phyloP scores from a whole-genome alignment of 2,888 invertebrate species.

The Volucella inanis region DNA sequence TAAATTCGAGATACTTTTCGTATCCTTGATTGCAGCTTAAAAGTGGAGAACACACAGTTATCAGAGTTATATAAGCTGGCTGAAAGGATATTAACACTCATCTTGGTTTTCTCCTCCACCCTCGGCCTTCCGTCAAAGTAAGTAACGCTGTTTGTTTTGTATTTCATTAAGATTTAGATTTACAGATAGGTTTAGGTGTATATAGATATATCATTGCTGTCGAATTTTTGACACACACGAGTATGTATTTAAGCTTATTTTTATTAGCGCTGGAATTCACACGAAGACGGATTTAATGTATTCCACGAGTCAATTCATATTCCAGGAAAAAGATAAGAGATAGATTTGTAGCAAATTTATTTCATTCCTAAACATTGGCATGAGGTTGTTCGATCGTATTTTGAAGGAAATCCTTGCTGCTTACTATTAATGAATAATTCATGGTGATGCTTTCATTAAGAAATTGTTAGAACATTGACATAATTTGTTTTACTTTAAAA shows the following conservation, averaged over 20 bases:
- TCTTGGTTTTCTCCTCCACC: neutral
- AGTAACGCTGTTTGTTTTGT: conserved; percentile 40
- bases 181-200: no score
- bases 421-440: conserved; percentile 47
- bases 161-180: conserved; percentile 1
- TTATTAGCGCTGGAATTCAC: neutral
- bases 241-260: neutral
- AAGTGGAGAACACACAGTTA: neutral
- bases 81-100: conserved; percentile 36
- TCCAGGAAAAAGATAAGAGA: neutral
- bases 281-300: no score
- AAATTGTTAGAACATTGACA: conserved; percentile 7
- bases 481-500: no score
- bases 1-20: conserved; percentile 23
- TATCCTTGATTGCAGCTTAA: conserved; percentile 13
- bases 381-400: conserved; percentile 22
- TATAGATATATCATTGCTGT: neutral
- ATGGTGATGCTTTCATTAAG: conserved; percentile 11
- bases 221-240: conserved; percentile 30
- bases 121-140: conserved; percentile 22
- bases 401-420: conserved; percentile 13
- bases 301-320: no score
- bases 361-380: conserved; percentile 18
- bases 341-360: conserved; percentile 1
- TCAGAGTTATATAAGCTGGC: conserved; percentile 44